Base-by-base conservation (phyloP, 2,888 invertebrate species). In the Lumbricus terrestris region DNA sequence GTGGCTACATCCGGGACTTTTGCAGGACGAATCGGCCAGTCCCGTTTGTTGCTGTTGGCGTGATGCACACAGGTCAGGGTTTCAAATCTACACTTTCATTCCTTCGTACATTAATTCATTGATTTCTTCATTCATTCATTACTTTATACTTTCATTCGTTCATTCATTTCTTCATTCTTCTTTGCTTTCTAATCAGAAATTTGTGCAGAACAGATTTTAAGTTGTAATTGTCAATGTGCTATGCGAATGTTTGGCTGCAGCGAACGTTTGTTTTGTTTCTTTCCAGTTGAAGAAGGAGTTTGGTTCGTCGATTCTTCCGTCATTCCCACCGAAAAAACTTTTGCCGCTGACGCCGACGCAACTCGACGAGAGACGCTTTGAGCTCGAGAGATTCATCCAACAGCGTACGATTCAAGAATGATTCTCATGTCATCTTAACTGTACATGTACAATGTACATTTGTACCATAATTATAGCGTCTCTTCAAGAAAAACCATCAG, bases 351-450 rank as follows among this genome's bases (percentile, higher is more conserved):
- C 98, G 34, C 96, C 96, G 91, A 96, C 96, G 92, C 98, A 98
- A 95, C 95, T 98, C 91, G 98, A 98, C 94, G 97, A 98, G 93
- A 96, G 99, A 93, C 96, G 98, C 94, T 95, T 96, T 82, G 96
- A 96, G 91, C 95, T 99, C 93, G 98, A 99, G 95, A 97, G 98
- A 95, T 99, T 98, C 95, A 97, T 99, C 93, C 99, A 99, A 95
- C 96, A 97, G 93, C 96, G 97, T 97, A 69, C n/a, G 69, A 69
- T 8, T 69, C 69, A 69, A 11, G 69, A 69, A 11, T 69, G 8
- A 29, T 69, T 54, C 96, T 94, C 1, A 11, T 34, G 96, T 94
- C 20, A 47, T 34, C 38, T 29, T 89, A 82, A 33, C 88, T 82
- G 20, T 88, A 33, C 29, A 54, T 82, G n/a, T n/a, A n/a, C n/a